Percentiles rank a stretch among this genome's conserved stretches.
These are phyloP conservation scores for Anthonomus grandis DNA, from an alignment of 1,140 invertebrate genomes.

Conservation along the genomic window DNA sequence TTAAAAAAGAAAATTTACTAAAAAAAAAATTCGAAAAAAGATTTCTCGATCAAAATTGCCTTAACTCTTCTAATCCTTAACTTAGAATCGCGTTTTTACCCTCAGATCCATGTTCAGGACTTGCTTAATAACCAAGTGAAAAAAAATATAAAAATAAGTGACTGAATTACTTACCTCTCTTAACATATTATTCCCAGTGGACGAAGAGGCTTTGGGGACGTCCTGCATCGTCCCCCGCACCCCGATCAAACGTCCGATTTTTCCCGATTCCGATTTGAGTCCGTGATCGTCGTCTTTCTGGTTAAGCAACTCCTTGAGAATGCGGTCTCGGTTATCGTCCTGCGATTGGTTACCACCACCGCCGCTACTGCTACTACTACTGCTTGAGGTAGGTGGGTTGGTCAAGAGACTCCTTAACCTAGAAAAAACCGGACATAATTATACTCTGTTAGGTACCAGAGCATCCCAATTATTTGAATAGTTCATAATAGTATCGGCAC, in stretches of 20 bases:
- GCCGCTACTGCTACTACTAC: slow-evolving; percentile 54
- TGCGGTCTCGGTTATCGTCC: slow-evolving; percentile 55
- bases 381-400: slow-evolving; percentile 49
- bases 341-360: slow-evolving; percentile 40
- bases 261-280: slow-evolving; percentile 45
- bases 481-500: no score
- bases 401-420: slow-evolving; percentile 41
- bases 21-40: no score
- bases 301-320: slow-evolving; percentile 76
- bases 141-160: not conserved
- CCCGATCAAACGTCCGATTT: slow-evolving; percentile 45
- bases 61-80: no score
- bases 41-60: no score
- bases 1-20: no score
- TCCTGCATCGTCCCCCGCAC: slow-evolving; percentile 38
- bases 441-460: no score
- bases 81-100: no score
- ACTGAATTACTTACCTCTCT: slow-evolving; percentile 60
- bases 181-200: slow-evolving; percentile 65
- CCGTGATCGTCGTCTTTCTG: slow-evolving; percentile 77
- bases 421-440: slow-evolving; percentile 13
- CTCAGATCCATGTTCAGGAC: no score
- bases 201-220: slow-evolving; percentile 45
- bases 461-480: no score
- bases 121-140: not conserved